These are phyloP conservation scores for Frieseomelitta varia DNA, from an alignment of 1,140 invertebrate genomes.

Conservation along the genomic window DNA sequence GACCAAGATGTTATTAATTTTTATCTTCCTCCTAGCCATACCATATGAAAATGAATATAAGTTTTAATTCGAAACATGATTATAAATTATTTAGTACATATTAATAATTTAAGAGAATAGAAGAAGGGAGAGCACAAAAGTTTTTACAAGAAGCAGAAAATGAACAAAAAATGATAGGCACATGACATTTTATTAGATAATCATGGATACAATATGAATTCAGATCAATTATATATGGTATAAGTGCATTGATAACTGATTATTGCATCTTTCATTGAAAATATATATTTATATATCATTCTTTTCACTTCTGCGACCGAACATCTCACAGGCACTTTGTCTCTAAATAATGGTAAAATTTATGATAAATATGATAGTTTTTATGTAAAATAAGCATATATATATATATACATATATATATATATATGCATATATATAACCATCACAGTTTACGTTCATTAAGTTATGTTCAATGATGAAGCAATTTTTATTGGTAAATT, in stretches of 20 bases:
- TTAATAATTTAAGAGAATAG: slow-evolving; percentile 1
- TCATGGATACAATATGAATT: slow-evolving; percentile 71
- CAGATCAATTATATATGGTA: slow-evolving; percentile 62
- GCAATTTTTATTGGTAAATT: slow-evolving; percentile 8
- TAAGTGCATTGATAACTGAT: slow-evolving; percentile 68
- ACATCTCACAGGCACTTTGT: slow-evolving; percentile 76
- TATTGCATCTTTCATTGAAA: slow-evolving; percentile 74
- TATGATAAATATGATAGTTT: slow-evolving; percentile 55
- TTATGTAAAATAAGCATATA: slow-evolving; percentile 49
- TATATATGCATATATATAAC: slow-evolving; percentile 30
- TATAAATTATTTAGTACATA: slow-evolving; percentile 2
- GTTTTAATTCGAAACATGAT: slow-evolving; percentile 24
- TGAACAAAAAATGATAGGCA: slow-evolving; percentile 59
- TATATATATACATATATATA: too few relatives aligned
- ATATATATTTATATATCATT: slow-evolving; percentile 68
- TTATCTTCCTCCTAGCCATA: slow-evolving; percentile 12
- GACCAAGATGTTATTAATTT: slow-evolving; percentile 26
- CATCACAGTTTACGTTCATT: slow-evolving; percentile 61
- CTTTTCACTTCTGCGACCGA: slow-evolving; percentile 63
- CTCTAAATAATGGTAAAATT: slow-evolving; percentile 69
- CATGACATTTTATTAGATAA: slow-evolving; percentile 74
- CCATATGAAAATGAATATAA: slow-evolving; percentile 14
- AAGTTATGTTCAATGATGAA: slow-evolving; percentile 37
- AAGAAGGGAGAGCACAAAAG: neutral
- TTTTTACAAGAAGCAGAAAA: neutral